These are phyloP conservation scores for Caenorhabditis briggsae DNA, from an alignment of 1,140 invertebrate genomes.

Conservation along the genomic window DNA sequence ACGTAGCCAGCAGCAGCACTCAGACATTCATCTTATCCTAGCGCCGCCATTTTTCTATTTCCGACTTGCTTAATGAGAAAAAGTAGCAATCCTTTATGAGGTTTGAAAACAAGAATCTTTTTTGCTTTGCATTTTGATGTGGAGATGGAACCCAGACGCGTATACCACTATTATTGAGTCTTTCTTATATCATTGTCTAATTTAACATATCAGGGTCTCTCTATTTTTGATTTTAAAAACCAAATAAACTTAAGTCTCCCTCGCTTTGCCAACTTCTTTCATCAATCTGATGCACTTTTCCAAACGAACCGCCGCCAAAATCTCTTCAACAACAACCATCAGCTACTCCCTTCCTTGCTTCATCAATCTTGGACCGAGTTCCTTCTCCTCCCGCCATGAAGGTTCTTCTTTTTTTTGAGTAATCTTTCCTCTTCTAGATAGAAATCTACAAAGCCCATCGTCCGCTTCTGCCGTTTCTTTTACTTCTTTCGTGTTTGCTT, in stretches of 20 bases:
- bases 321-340: neutral
- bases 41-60: no score
- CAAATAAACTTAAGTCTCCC: neutral
- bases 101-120: no score
- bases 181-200: no score
- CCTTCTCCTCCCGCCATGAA: neutral
- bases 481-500: neutral
- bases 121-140: no score
- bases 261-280: neutral
- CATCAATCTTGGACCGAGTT: constrained; percentile 29
- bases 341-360: constrained; percentile 15
- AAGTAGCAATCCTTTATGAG: no score
- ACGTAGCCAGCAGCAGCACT: no score
- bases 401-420: constrained; percentile 36
- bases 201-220: no score
- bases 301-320: neutral
- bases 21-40: no score
- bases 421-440: constrained; percentile 54
- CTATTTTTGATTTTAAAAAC: no score
- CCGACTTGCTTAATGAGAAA: no score
- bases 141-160: no score
- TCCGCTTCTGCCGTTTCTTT: neutral
- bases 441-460: constrained; percentile 48
- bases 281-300: constrained; percentile 46
- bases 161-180: no score